Evolutionary conservation across 1,140 invertebrate genomes (phyloP).

Genomic region (Anoplophora glabripennis): DNA sequence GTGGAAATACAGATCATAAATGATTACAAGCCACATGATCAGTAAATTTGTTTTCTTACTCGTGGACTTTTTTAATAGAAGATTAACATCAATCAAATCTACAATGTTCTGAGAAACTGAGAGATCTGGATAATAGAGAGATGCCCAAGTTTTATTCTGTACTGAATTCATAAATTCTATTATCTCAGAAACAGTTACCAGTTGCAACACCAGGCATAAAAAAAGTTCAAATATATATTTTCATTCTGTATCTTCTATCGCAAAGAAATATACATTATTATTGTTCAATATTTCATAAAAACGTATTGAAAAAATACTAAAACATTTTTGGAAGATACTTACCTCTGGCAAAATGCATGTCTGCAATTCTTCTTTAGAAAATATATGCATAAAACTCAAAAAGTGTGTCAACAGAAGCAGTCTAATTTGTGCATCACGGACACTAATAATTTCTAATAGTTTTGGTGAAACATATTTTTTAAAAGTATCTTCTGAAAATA

Average conservation of each 20-base stretch:
- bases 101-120: no score
- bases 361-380: conserved; percentile 68
- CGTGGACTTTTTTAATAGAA: no score
- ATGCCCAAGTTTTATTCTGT: no score
- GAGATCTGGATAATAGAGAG: no score
- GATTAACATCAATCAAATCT: no score
- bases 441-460: conserved; percentile 71
- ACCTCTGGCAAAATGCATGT: conserved; percentile 70
- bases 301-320: no score
- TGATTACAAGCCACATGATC: no score
- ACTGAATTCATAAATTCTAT: no score
- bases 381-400: conserved; percentile 64
- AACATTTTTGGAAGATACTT: conserved; percentile 18
- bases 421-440: conserved; percentile 72
- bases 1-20: no score
- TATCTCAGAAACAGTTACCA: no score
- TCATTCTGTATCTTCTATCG: neutral
- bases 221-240: neutral
- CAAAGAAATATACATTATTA: conserved; percentile 1
- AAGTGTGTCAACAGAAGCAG: conserved; percentile 70
- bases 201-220: no score
- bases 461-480: conserved; percentile 68
- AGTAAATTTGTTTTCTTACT: no score
- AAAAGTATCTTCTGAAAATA: conserved; percentile 60
- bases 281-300: conserved; percentile 7